Percentiles rank a stretch among this genome's conserved stretches.
Conservation (phyloP, 1,140 invertebrate species). For the Episyrphus balteatus region DNA sequence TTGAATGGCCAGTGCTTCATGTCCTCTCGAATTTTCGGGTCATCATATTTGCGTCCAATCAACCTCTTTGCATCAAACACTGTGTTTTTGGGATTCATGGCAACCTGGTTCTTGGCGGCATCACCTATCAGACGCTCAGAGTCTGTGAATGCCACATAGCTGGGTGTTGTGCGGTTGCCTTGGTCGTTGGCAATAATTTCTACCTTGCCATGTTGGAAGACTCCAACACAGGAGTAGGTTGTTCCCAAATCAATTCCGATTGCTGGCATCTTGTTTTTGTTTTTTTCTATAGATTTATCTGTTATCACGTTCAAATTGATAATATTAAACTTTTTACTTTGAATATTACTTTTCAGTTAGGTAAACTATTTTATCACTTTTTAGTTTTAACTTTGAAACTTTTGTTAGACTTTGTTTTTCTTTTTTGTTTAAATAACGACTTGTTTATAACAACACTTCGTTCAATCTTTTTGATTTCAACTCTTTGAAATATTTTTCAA, state of each 20-base stretch:
- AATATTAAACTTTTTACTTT: no score
- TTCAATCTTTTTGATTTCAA: no score
- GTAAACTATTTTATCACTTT: no score
- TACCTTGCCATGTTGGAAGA: constrained; percentile 73
- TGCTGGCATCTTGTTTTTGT: constrained; percentile 39
- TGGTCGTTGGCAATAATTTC: constrained; percentile 91
- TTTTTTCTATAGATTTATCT: constrained; percentile 2
- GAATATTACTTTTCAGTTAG: no score
- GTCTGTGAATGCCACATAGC: constrained; percentile 93
- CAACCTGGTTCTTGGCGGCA: constrained; percentile 62
- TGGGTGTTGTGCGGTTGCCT: constrained; percentile 91
- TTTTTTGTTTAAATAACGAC: no score
- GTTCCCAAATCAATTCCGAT: constrained; percentile 68
- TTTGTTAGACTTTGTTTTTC: no score
- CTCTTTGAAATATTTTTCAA: no score
- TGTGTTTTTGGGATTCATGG: constrained; percentile 34
- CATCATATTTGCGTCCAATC: constrained; percentile 55
- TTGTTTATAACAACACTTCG: no score
- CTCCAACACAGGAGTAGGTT: constrained; percentile 69
- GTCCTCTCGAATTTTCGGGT: constrained; percentile 59
- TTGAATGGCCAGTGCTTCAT: constrained; percentile 69
- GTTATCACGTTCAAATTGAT: no score
- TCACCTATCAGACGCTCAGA: constrained; percentile 92
- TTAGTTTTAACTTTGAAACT: no score
- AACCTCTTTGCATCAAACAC: constrained; percentile 45